Conservation (phyloP, 2,888 invertebrate genomes). For the Bedellia somnulentella region DNA sequence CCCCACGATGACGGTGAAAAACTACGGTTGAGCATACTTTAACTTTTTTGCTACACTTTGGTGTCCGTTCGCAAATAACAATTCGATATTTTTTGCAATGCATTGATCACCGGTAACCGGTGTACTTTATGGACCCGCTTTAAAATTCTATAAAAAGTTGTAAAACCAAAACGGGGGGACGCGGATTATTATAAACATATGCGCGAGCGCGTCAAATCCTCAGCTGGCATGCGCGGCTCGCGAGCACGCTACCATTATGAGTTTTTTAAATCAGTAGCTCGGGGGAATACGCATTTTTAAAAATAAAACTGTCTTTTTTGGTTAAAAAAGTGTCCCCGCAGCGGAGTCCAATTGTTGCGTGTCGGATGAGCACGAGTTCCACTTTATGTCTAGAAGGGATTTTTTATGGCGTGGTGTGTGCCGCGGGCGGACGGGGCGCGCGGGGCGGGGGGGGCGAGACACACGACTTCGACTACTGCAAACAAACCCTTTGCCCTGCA, state of each 20-base stretch:
- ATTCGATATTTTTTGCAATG: conserved; percentile 30
- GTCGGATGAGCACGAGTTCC: conserved; percentile 58
- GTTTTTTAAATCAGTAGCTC: conserved; percentile 48
- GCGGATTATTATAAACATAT: conserved; percentile 45
- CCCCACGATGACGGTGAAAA: conserved; percentile 31
- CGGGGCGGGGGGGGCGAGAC: not conserved
- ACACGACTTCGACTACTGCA: not conserved
- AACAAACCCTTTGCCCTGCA: too few relatives aligned
- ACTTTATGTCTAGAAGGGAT: conserved; percentile 49
- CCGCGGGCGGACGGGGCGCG: conserved; percentile 17
- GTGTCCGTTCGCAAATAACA: conserved; percentile 40
- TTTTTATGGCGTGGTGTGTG: conserved; percentile 53
- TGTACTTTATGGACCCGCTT: conserved; percentile 30
- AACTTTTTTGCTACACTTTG: conserved; percentile 32
- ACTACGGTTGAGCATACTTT: conserved; percentile 23
- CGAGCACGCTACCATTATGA: conserved; percentile 32
- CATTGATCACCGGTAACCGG: conserved; percentile 35
- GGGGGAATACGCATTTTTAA: conserved; percentile 49
- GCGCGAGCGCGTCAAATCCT: conserved; percentile 60
- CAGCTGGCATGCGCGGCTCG: conserved; percentile 46
- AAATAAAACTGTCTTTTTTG: conserved; percentile 52
- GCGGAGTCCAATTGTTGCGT: conserved; percentile 57
- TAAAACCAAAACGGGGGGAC: conserved; percentile 53
- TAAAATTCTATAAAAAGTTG: conserved; percentile 41
- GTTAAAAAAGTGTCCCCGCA: conserved; percentile 49